Evolutionary conservation across 2,888 invertebrate genomes (phyloP).

Genomic region (Cataglyphis altisquamis): DNA sequence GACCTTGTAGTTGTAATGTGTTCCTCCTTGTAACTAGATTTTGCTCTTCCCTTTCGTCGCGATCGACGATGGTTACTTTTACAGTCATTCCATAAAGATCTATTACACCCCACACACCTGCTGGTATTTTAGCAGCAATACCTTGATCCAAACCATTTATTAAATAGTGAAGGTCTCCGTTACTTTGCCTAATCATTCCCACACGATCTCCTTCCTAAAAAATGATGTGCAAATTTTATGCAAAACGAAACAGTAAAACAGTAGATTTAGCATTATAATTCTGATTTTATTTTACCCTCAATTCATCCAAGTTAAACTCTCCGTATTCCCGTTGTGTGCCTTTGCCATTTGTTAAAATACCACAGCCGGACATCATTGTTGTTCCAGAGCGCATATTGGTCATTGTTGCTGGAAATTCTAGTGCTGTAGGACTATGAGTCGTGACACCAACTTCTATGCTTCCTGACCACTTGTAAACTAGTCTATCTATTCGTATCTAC

Average conservation of each 20-base stretch:
- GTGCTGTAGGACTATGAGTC: slow-evolving; percentile 95
- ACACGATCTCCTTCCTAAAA: slow-evolving; percentile 95
- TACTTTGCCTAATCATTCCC: slow-evolving; percentile 95
- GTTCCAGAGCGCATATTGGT: slow-evolving; percentile 96
- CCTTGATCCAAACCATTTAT: slow-evolving; percentile 98
- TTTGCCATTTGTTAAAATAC: slow-evolving; percentile 98
- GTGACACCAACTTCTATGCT: slow-evolving; percentile 98
- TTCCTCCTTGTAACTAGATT: slow-evolving; percentile 91
- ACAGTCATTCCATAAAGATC: slow-evolving; percentile 98
- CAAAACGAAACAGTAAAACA: not conserved
- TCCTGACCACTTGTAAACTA: slow-evolving; percentile 98
- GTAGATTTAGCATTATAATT: not conserved
- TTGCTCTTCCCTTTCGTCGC: slow-evolving; percentile 92
- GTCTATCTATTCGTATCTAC: slow-evolving; percentile 94
- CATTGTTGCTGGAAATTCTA: slow-evolving; percentile 98
- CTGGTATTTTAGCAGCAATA: slow-evolving; percentile 93
- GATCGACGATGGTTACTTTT: slow-evolving; percentile 94
- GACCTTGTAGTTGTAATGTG: slow-evolving; percentile 87
- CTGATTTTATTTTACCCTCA: slow-evolving; percentile 88
- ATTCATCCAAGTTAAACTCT: slow-evolving; percentile 96
- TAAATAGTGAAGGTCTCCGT: slow-evolving; percentile 95
- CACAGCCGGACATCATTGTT: slow-evolving; percentile 99
- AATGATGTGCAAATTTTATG: slow-evolving; percentile 4
- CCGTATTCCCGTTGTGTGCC: slow-evolving; percentile 97
- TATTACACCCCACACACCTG: slow-evolving; percentile 96